Conservation (phyloP, 2,113 vertebrate species). For the Amazona guildingii region DNA sequence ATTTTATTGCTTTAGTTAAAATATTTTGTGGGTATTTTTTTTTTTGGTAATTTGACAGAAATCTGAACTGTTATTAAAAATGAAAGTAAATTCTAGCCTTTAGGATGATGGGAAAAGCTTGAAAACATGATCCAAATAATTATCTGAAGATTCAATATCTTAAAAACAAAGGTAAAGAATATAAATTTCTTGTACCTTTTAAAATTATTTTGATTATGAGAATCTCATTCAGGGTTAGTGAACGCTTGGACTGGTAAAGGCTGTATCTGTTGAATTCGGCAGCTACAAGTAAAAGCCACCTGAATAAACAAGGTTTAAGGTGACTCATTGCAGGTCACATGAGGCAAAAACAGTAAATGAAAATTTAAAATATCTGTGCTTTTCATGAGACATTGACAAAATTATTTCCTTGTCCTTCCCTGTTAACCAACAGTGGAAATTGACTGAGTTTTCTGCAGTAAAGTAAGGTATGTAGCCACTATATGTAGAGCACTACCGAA, state of each 20-base stretch:
- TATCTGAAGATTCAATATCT: background rate
- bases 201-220: background rate
- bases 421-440: background rate
- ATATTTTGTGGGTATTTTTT: background rate
- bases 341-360: background rate
- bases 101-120: background rate
- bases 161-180: background rate
- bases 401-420: background rate
- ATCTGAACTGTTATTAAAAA: background rate
- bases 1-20: background rate
- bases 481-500: background rate
- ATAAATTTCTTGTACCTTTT: background rate
- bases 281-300: background rate
- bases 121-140: background rate
- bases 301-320: background rate
- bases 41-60: background rate
- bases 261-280: background rate
- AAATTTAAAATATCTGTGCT: background rate
- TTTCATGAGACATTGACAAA: background rate
- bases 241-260: background rate
- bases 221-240: background rate
- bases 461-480: background rate
- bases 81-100: background rate
- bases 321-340: background rate
- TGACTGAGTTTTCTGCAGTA: background rate